Conservation (phyloP, 2,797 vertebrate genomes). For the Mustela erminea region DNA sequence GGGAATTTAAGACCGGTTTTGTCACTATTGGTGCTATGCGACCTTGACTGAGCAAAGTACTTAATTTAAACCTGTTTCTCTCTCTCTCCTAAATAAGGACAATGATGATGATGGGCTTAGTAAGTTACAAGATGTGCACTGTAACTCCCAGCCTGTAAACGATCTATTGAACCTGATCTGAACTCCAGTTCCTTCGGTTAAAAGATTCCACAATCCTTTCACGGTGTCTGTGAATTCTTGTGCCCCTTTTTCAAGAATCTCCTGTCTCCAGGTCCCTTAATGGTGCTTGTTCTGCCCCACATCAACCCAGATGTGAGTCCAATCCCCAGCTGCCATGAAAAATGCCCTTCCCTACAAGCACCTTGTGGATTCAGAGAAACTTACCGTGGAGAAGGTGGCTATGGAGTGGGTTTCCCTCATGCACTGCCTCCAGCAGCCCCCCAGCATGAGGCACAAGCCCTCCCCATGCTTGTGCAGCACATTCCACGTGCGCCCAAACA, state of each 20-base stretch:
- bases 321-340: not conserved
- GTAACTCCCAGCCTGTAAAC: not conserved
- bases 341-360: not conserved
- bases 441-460: too few species aligned
- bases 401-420: rapidly evolving
- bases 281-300: rapidly evolving
- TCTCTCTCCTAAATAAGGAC: not conserved
- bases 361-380: not conserved
- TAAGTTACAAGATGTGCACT: not conserved
- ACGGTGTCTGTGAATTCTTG: not conserved
- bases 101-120: too few species aligned
- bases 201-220: not conserved
- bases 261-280: not conserved
- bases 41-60: constrained; percentile 65
- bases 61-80: constrained; percentile 1
- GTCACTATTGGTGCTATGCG: constrained; percentile 30
- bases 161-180: not conserved
- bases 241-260: not conserved
- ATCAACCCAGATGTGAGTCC: not conserved
- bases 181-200: not conserved
- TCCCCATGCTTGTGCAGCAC: rapidly evolving
- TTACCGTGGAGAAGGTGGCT: rapidly evolving
- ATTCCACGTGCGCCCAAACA: not conserved
- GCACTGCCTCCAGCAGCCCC: not conserved
- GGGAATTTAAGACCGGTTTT: constrained; percentile 72